phyloP scores from a whole-genome alignment of 92 coral and sea anemone genomes.

The Porites lobata region DNA sequence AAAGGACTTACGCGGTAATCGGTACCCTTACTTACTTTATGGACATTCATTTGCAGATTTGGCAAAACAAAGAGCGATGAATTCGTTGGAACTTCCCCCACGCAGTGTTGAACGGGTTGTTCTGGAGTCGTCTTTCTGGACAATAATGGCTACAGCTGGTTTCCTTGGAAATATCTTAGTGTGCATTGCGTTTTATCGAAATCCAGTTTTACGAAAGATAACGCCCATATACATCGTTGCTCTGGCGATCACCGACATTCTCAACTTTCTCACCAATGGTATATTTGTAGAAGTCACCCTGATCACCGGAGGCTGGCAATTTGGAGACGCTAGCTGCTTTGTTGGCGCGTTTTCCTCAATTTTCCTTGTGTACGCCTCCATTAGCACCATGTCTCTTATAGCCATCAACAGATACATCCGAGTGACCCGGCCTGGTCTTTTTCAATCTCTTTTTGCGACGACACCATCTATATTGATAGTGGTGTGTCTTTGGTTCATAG shows the following conservation, averaged over 20 bases:
- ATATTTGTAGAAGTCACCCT: slow-evolving; percentile 28
- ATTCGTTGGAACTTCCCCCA: slow-evolving; percentile 18
- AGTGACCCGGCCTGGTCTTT: slow-evolving; percentile 1
- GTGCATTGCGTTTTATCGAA: slow-evolving; percentile 15
- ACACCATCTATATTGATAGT: slow-evolving; percentile 6
- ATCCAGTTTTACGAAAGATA: slow-evolving; percentile 11
- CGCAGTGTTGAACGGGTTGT: slow-evolving; percentile 3
- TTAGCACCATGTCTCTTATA: slow-evolving; percentile 31
- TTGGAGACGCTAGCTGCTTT: slow-evolving; percentile 18
- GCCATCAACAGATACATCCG: slow-evolving; percentile 37
- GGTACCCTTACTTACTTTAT: too few relatives aligned
- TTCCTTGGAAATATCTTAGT: slow-evolving; percentile 28
- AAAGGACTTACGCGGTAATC: too few relatives aligned
- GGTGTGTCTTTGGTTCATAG: neutral
- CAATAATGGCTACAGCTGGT: slow-evolving; percentile 20
- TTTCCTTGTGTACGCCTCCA: slow-evolving; percentile 10
- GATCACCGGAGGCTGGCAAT: slow-evolving; percentile 20
- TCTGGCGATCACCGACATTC: slow-evolving; percentile 40
- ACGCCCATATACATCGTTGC: slow-evolving; percentile 24
- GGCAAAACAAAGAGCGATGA: neutral
- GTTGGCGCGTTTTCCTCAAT: slow-evolving; percentile 3
- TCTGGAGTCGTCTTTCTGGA: slow-evolving; percentile 23
- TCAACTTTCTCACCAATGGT: slow-evolving; percentile 16
- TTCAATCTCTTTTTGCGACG: slow-evolving; percentile 7
- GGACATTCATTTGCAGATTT: slow-evolving; percentile 4